phyloP scores from a whole-genome alignment of 2,888 invertebrate genomes.

The Octodonta nipae region DNA sequence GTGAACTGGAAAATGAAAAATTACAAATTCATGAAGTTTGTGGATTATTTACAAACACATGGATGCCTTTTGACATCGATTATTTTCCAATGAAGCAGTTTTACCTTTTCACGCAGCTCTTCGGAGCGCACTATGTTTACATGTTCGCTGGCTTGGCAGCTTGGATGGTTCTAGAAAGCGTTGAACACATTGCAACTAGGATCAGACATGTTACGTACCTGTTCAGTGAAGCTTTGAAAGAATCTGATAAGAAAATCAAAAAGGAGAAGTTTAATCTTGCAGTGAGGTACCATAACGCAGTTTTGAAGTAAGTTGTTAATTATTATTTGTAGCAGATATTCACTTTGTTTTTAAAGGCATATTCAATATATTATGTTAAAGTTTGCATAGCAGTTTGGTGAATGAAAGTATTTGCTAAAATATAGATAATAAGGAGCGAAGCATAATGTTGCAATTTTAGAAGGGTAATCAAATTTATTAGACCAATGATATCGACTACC shows the following conservation, averaged over 20 bases:
- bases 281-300: conserved; percentile 8
- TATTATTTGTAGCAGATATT: too few species aligned
- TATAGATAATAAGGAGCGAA: too few species aligned
- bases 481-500: too few species aligned
- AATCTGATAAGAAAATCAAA: conserved; percentile 5
- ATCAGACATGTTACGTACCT: conserved; percentile 8
- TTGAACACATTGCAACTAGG: conserved; percentile 8
- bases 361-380: neutral
- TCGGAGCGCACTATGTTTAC: conserved; percentile 9
- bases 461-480: too few species aligned
- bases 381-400: neutral
- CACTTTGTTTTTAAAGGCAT: too few species aligned
- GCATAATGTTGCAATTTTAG: too few species aligned
- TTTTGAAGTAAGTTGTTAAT: conserved; percentile 10
- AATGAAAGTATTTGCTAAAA: too few species aligned
- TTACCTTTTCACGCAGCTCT: conserved; percentile 8
- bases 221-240: conserved; percentile 8
- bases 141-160: conserved; percentile 7
- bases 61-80: conserved; percentile 13
- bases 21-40: conserved; percentile 9
- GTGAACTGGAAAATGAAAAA: conserved; percentile 7
- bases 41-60: conserved; percentile 10
- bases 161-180: conserved; percentile 9
- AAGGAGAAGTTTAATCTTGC: conserved; percentile 10
- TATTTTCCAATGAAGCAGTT: conserved; percentile 11